Conservation (phyloP, 2,888 invertebrate species). For the Agriopis marginaria region DNA sequence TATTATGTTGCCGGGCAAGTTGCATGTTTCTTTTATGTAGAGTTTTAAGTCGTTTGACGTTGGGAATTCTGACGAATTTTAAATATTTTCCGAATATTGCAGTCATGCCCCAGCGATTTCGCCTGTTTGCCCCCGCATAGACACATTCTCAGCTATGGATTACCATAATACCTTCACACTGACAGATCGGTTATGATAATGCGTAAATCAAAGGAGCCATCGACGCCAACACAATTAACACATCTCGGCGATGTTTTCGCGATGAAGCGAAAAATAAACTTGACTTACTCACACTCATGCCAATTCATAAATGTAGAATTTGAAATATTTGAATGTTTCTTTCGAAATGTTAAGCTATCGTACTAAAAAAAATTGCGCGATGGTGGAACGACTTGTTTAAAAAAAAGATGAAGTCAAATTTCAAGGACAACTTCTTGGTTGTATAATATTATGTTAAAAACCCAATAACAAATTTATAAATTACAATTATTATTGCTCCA, state of each 20-base stretch:
- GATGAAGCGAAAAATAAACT: neutral
- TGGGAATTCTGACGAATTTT: too few relatives aligned
- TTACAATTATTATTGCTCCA: neutral
- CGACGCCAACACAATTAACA: slow-evolving; percentile 18
- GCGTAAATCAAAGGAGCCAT: slow-evolving; percentile 42
- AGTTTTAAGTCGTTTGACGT: too few relatives aligned
- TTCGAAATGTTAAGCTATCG: neutral
- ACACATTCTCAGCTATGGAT: slow-evolving; percentile 11
- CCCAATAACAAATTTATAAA: slow-evolving; percentile 7
- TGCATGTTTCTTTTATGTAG: too few relatives aligned
- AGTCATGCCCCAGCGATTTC: too few relatives aligned
- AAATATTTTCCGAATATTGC: too few relatives aligned
- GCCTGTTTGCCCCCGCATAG: neutral
- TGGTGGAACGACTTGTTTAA: slow-evolving; percentile 14
- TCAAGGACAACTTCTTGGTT: slow-evolving; percentile 1
- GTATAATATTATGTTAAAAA: neutral
- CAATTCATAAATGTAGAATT: neutral
- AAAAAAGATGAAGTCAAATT: neutral
- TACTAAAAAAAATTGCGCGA: neutral
- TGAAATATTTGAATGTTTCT: neutral
- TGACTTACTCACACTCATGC: neutral
- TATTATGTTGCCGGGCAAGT: too few relatives aligned
- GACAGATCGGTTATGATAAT: slow-evolving; percentile 50
- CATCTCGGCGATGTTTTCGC: slow-evolving; percentile 8
- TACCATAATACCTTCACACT: slow-evolving; percentile 41